Conservation (phyloP, 2,113 vertebrate genomes). For the Peromyscus maniculatus region DNA sequence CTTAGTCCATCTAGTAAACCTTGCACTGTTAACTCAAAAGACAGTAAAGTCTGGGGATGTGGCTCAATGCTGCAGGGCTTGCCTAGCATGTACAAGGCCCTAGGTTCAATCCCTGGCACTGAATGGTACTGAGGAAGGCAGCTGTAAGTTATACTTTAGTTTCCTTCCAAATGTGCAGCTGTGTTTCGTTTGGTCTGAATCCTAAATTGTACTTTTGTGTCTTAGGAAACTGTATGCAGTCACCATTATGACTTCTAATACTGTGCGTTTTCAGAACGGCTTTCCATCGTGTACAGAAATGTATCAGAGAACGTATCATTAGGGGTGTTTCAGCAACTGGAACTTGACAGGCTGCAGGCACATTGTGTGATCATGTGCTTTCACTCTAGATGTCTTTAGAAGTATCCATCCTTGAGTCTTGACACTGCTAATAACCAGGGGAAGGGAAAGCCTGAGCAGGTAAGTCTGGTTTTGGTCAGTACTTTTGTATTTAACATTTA, state of each 20-base stretch:
- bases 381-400: background rate
- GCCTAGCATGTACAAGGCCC: background rate
- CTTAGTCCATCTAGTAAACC: background rate
- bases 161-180: background rate
- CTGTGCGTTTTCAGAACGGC: slow-evolving; percentile 16
- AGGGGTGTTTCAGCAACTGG: slow-evolving; percentile 38
- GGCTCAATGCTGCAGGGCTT: background rate
- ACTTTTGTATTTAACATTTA: slow-evolving; percentile 45
- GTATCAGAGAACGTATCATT: slow-evolving; percentile 31
- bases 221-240: background rate
- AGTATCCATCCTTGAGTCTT: slow-evolving; percentile 31
- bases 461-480: slow-evolving; percentile 40
- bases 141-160: background rate
- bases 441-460: slow-evolving; percentile 25
- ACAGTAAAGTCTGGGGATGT: background rate
- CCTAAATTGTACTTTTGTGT: background rate
- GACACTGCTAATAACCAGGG: background rate
- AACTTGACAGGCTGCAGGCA: slow-evolving; percentile 2
- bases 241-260: background rate
- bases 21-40: slow-evolving; percentile 1
- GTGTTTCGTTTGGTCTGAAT: slow-evolving; percentile 7
- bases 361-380: background rate
- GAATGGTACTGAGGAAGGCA: background rate
- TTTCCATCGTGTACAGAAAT: slow-evolving; percentile 23
- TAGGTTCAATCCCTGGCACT: background rate